phyloP scores from a whole-genome alignment of 2,888 invertebrate genomes.

The Tuberolachnus salignus region DNA sequence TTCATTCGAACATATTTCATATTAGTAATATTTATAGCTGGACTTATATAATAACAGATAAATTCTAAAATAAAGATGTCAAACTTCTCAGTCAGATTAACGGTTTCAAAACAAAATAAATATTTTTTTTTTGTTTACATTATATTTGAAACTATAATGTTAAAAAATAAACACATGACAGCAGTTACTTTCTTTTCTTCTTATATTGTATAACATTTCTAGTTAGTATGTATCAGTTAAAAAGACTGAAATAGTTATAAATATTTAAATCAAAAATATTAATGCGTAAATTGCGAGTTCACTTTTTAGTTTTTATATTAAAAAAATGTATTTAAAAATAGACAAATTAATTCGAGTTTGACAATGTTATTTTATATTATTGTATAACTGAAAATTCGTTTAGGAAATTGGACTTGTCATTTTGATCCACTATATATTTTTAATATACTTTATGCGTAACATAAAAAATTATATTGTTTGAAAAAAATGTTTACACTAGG shows the following conservation, averaged over 20 bases:
- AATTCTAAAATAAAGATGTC: slow-evolving; percentile 10
- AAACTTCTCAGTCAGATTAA: slow-evolving; percentile 25
- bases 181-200: too few relatives aligned
- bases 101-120: neutral
- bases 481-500: neutral
- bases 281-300: neutral
- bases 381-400: neutral
- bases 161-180: neutral
- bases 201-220: neutral
- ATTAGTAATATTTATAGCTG: neutral
- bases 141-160: neutral
- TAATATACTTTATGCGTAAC: neutral
- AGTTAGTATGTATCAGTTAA: neutral
- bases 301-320: neutral
- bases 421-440: slow-evolving; percentile 1
- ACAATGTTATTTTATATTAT: slow-evolving; percentile 11
- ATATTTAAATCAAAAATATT: neutral
- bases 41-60: neutral
- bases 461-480: neutral
- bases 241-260: neutral
- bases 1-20: neutral
- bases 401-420: neutral
- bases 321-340: too few relatives aligned
- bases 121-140: neutral
- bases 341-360: slow-evolving; percentile 9